Evolutionary conservation across 2,888 invertebrate genomes (phyloP).

Genomic region (Gasteruption jaculator): DNA sequence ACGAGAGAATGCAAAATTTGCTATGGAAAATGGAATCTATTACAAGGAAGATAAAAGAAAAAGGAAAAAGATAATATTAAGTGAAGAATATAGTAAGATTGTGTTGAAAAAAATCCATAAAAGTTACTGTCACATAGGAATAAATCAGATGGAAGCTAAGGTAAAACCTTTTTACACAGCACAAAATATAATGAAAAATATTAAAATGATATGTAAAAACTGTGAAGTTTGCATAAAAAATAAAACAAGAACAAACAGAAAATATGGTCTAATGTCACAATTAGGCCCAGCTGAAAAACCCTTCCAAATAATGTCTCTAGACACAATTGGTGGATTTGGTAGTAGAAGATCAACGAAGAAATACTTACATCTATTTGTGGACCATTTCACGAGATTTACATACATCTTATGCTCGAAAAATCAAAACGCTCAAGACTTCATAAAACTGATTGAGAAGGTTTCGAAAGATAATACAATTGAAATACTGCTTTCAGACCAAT

Average conservation of each 20-base stretch:
- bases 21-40: too few species aligned
- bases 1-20: too few species aligned
- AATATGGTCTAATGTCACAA: slow-evolving; percentile 29
- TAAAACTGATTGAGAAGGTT: slow-evolving; percentile 7
- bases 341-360: slow-evolving; percentile 30
- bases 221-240: slow-evolving; percentile 32
- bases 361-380: slow-evolving; percentile 31
- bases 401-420: slow-evolving; percentile 22
- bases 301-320: slow-evolving; percentile 33
- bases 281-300: slow-evolving; percentile 31
- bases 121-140: slow-evolving; percentile 13
- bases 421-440: slow-evolving; percentile 15
- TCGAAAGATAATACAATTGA: slow-evolving; percentile 8
- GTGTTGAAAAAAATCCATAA: not conserved
- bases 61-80: slow-evolving; percentile 6
- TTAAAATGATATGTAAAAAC: slow-evolving; percentile 7
- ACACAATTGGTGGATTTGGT: slow-evolving; percentile 35
- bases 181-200: slow-evolving; percentile 5
- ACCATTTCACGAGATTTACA: slow-evolving; percentile 31
- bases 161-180: not conserved
- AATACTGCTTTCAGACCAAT: slow-evolving; percentile 17
- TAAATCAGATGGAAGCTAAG: slow-evolving; percentile 13
- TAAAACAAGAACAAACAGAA: slow-evolving; percentile 29
- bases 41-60: slow-evolving; percentile 6
- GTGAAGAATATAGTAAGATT: not conserved